These are phyloP conservation scores for Cepphus grylle DNA, from an alignment of 2,113 vertebrate genomes.

Conservation along the genomic window DNA sequence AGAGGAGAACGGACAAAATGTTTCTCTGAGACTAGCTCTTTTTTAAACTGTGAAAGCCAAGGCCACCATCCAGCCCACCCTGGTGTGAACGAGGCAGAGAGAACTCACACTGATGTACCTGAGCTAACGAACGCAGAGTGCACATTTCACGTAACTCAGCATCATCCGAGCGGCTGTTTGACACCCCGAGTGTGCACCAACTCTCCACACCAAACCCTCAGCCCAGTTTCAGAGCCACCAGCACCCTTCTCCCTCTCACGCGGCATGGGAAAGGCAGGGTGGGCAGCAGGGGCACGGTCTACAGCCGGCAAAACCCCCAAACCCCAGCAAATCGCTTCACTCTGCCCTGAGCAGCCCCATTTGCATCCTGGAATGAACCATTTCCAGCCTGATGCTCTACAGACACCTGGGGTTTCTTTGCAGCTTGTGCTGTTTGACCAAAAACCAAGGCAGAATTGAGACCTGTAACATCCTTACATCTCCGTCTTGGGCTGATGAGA, in stretches of 20 bases:
- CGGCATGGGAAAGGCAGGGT: not conserved
- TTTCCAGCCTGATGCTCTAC: not conserved
- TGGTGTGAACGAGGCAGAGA: not conserved
- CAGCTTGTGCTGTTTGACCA: not conserved
- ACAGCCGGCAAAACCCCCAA: not conserved
- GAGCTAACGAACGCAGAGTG: accelerated
- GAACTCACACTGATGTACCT: accelerated
- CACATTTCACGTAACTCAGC: accelerated
- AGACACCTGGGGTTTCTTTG: not conserved
- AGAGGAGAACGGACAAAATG: not conserved
- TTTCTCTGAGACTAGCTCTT: not conserved
- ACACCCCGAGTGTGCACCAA: accelerated
- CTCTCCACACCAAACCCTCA: not conserved
- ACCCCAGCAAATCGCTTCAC: not conserved
- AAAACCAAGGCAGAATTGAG: not conserved
- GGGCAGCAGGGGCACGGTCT: accelerated
- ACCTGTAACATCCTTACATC: not conserved
- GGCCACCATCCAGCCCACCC: not conserved
- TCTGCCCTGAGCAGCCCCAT: not conserved
- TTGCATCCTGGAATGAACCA: accelerated
- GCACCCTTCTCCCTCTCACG: not conserved
- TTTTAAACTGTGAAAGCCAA: not conserved
- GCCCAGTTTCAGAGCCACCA: not conserved
- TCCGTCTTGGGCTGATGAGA: not conserved
- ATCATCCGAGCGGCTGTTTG: not conserved